Evolutionary conservation across 2,113 vertebrate genomes (phyloP), one percentile per base, ranked within the genome.

Genomic region (Limanda limanda): DNA sequence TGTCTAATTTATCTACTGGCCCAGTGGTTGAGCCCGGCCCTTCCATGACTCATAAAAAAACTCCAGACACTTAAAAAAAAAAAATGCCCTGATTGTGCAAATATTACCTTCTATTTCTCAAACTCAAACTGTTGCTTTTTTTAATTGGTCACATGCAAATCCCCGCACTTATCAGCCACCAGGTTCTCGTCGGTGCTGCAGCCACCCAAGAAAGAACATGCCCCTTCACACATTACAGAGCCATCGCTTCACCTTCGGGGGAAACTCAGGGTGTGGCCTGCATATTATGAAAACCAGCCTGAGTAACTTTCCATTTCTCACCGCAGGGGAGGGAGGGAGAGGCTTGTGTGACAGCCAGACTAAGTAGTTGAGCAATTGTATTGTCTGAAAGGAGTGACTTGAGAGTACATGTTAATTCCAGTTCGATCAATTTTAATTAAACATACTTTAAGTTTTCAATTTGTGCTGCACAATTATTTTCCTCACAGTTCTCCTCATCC

Each of bases 241-340:
- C 21, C 57, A 52, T 37, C 74, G 55, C 27, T 69, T 85, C 76
- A 88, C 78, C 84, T 87, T 57, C 57, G 57, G 62, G 65, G 27
- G 55, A 90, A 79, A 66, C 87, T 79, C 81, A 81, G 82, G 81
- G 86, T 71, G 81, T 64, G 84, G 40, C 73, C 3, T 6, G 20
- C 2, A 58, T 37, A 75, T 70, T 68, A 69, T 74, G 65, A 76
- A 86, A 67, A 13, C 1, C 66, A 56, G 61, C 63, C 55, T 69
- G 63, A 55, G 82, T 75, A 88, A 83, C 81, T 86, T 91, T 84
- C 84, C 79, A 82, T 83, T 78, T 74, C 81, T 40, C 56, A 68
- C 70, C 23, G 24, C 65, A 74, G 81, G 37, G 4, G 6, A 74
- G 45, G 21, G 80, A 82, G 81, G 76, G 86, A 70, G 78, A 76